Conservation (phyloP, 1,140 invertebrate species). For the Vanessa atalanta region DNA sequence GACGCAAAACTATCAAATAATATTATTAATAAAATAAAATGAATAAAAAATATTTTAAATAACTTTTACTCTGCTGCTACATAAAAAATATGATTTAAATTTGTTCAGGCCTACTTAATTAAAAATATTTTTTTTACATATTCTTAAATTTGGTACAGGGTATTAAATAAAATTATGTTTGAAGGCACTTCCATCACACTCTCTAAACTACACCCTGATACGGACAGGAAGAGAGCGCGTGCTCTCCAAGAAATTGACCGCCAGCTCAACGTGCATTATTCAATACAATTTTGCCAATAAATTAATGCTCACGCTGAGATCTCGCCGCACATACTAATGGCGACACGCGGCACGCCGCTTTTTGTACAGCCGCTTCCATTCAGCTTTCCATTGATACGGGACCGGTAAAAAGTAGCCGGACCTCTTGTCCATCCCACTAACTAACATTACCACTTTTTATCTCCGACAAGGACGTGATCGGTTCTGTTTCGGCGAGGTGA, state of each 20-base stretch:
- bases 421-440: conserved; percentile 52
- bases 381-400: conserved; percentile 72
- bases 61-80: too few species aligned
- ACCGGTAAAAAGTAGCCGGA: conserved; percentile 61
- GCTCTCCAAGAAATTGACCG: conserved; percentile 52
- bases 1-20: too few species aligned
- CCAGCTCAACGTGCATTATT: conserved; percentile 66
- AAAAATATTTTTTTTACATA: too few species aligned
- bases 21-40: too few species aligned
- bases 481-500: conserved; percentile 63
- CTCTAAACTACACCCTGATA: conserved; percentile 2
- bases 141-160: too few species aligned
- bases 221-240: conserved; percentile 66
- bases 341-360: conserved; percentile 72
- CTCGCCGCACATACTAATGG: conserved; percentile 77
- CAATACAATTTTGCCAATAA: conserved; percentile 76
- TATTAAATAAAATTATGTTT: neutral
- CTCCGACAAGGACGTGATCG: conserved; percentile 67
- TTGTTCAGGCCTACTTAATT: too few species aligned
- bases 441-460: conserved; percentile 66
- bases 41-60: too few species aligned
- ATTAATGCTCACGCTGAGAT: conserved; percentile 75
- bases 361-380: conserved; percentile 61
- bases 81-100: too few species aligned
- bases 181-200: conserved; percentile 1